These are phyloP conservation scores for Amiota minor DNA, from an alignment of 2,888 invertebrate genomes.

Conservation along the genomic window DNA sequence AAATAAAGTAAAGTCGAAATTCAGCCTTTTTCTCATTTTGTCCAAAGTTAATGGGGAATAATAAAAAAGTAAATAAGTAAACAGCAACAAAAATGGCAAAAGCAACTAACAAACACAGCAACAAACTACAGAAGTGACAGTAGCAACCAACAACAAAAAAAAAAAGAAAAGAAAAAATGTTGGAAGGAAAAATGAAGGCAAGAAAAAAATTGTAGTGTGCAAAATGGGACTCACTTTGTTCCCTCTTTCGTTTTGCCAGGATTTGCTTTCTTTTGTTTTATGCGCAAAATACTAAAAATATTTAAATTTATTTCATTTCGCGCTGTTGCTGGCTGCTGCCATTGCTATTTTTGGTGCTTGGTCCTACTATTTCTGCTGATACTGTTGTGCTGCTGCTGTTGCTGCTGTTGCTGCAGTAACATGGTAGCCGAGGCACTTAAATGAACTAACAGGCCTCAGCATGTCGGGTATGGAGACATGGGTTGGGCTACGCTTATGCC, in stretches of 20 bases:
- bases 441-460: constrained; percentile 52
- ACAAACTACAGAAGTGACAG: constrained; percentile 4
- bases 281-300: constrained; percentile 67
- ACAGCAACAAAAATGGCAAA: constrained; percentile 51
- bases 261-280: constrained; percentile 57
- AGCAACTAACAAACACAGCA: too few species aligned
- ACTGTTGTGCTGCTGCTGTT: too few species aligned
- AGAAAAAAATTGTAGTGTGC: constrained; percentile 4
- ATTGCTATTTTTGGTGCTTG: background rate
- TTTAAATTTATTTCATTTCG: constrained; percentile 64
- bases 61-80: constrained; percentile 67
- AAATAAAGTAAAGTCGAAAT: constrained; percentile 8
- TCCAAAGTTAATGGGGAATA: constrained; percentile 64
- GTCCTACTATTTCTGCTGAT: too few species aligned
- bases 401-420: background rate
- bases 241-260: background rate
- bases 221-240: background rate
- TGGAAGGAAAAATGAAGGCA: constrained; percentile 10
- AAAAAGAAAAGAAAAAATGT: constrained; percentile 39
- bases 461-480: constrained; percentile 1
- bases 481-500: background rate
- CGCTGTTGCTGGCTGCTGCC: constrained; percentile 31
- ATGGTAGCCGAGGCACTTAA: constrained; percentile 34
- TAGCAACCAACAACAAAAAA: constrained; percentile 64
- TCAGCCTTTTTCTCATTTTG: constrained; percentile 55